Base-by-base conservation (phyloP, 2,888 invertebrate species). In the Dusona sp. region DNA sequence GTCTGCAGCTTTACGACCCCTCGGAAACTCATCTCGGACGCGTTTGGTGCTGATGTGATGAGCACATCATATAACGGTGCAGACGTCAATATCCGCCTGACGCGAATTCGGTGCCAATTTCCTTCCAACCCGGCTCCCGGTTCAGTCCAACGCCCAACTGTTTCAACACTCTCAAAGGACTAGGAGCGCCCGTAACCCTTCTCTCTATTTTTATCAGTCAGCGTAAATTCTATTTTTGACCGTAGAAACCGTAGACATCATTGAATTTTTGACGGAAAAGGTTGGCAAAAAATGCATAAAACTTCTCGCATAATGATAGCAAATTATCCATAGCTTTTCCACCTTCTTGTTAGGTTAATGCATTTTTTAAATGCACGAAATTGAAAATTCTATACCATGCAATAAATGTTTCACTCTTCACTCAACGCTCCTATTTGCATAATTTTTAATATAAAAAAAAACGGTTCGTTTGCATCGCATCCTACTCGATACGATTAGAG, bases 11-110 rank as follows among this genome's bases (percentile, higher is more conserved):
- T 54, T 45, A 45, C 74, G 78, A 67, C 65, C 80, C 73, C 79
- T 83, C 78, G 78, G 74, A 83, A 79, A 68, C 84, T 79, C 84
- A 79, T 84, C 79, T 68, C 74, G 74, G 45, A 79, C 57, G 45
- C 73, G 48, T 45, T 74, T 19, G 81, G 67, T 42, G 73, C 38
- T 75, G 74, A 75, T 82, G 74, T 75, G 81, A 67, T 36, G 75
- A 54, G 45, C 57, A 75, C 74, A 82, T 67, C 65, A 51, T 64
- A 74, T 68, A 84, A 79, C 83, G 73, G 48, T 36, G 83, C 80
- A 80, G 83, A 86, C 86, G 80, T 83, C 86, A 86, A 86, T 86
- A 86, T 86, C 86, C 86, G 83, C 65, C 51, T 33, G 79, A 73
- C 72, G 57, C 77, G 70, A 80, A 86, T 83, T 86, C 79, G 51